Percentiles rank a stretch among this genome's conserved stretches.
Conservation (phyloP, 2,797 vertebrate species). For the Cynodonichthys magdalenae region DNA sequence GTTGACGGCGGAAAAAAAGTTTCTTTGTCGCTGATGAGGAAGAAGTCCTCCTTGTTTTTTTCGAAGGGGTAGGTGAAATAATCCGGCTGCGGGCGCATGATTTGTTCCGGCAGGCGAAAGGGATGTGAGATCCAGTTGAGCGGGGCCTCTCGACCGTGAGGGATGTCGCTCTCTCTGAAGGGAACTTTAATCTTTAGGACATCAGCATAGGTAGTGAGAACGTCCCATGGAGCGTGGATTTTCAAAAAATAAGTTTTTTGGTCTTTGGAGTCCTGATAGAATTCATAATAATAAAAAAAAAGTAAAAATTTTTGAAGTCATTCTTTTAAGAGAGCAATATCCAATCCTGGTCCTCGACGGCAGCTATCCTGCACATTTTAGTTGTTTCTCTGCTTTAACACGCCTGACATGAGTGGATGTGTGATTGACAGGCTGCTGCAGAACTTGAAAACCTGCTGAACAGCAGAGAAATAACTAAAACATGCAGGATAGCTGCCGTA, state of each 20-base stretch:
- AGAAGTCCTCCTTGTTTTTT: slow-evolving; percentile 91
- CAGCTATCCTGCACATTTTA: too few relatives aligned
- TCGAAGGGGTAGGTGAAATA: slow-evolving; percentile 92
- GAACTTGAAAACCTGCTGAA: too few relatives aligned
- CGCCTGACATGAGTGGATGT: too few relatives aligned
- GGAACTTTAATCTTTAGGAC: slow-evolving; percentile 94
- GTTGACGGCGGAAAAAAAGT: slow-evolving; percentile 90
- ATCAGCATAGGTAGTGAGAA: slow-evolving; percentile 90
- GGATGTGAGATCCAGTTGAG: slow-evolving; percentile 82
- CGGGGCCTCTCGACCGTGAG: slow-evolving; percentile 67
- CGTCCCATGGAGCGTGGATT: slow-evolving; percentile 94
- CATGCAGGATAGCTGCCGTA: too few relatives aligned
- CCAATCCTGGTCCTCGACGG: too few relatives aligned
- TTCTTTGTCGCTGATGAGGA: slow-evolving; percentile 87
- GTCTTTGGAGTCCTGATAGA: slow-evolving; percentile 89
- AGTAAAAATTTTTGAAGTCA: neutral
- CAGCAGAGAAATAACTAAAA: too few relatives aligned
- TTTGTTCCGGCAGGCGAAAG: slow-evolving; percentile 81
- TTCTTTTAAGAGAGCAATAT: slow-evolving; percentile 53
- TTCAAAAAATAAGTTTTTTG: slow-evolving; percentile 93
- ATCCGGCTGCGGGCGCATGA: slow-evolving; percentile 88
- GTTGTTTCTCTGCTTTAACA: too few relatives aligned
- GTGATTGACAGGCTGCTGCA: too few relatives aligned
- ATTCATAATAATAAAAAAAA: neutral
- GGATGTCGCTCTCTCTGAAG: slow-evolving; percentile 87